Evolutionary conservation across 2,888 invertebrate genomes (phyloP).

Genomic region (Neocrepidodera transversa): DNA sequence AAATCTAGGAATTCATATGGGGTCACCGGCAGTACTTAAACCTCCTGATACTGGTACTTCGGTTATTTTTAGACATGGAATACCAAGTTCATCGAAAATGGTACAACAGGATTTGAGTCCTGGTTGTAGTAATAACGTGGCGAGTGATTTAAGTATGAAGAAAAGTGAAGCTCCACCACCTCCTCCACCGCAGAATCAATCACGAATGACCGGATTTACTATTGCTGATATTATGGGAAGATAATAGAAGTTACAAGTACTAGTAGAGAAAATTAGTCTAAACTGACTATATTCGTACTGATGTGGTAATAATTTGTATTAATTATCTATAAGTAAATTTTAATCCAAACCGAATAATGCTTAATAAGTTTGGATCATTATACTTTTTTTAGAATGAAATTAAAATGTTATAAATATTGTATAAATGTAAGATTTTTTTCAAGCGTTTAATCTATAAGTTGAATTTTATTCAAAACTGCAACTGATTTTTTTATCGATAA

Average conservation of each 20-base stretch:
- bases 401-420: too few species aligned
- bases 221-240: conserved; percentile 92
- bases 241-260: conserved; percentile 61
- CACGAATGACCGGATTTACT: conserved; percentile 82
- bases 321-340: too few species aligned
- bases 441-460: too few species aligned
- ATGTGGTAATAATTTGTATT: too few species aligned
- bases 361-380: too few species aligned
- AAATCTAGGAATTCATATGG: conserved; percentile 46
- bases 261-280: too few species aligned
- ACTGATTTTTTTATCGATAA: too few species aligned
- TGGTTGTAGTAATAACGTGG: conserved; percentile 47
- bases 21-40: conserved; percentile 53
- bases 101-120: conserved; percentile 30
- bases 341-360: too few species aligned
- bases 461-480: too few species aligned
- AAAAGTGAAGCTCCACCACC: conserved; percentile 49
- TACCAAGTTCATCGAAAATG: conserved; percentile 37
- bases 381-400: too few species aligned
- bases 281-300: too few species aligned
- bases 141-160: conserved; percentile 59
- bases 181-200: conserved; percentile 58
- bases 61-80: conserved; percentile 32
- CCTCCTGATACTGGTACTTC: conserved; percentile 51
- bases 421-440: too few species aligned